phyloP scores from a whole-genome alignment of 2,888 invertebrate genomes.

The Antitype chi region DNA sequence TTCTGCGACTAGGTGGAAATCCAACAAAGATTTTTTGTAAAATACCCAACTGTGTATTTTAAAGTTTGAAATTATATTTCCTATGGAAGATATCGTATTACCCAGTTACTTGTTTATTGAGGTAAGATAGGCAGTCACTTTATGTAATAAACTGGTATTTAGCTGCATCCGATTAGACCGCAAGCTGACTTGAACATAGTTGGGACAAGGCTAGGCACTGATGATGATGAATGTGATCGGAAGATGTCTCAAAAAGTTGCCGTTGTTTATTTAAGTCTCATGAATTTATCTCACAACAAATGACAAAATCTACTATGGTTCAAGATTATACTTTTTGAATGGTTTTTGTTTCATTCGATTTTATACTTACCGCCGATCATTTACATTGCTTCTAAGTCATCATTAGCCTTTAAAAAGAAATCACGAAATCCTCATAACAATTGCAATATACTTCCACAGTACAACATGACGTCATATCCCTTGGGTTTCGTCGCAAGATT shows the following conservation, averaged over 20 bases:
- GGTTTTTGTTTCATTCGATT: neutral
- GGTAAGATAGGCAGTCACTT: neutral
- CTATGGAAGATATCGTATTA: neutral
- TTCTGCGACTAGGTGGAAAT: constrained; percentile 14
- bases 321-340: neutral
- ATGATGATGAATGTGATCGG: too few relatives aligned
- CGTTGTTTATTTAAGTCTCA: neutral
- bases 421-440: neutral
- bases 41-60: too few relatives aligned
- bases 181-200: neutral
- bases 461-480: constrained; percentile 57
- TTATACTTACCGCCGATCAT: neutral
- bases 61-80: neutral
- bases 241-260: neutral
- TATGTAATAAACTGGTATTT: neutral
- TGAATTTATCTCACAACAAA: neutral
- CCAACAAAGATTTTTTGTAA: neutral
- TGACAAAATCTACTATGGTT: neutral
- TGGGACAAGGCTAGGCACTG: neutral
- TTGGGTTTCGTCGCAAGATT: constrained; percentile 75
- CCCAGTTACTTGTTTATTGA: neutral
- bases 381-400: neutral
- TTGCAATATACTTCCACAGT: neutral
- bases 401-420: neutral
- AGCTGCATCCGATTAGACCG: neutral